Evolutionary conservation across 2,888 invertebrate species (phyloP).

Genomic region (Coenonympha glycerion): DNA sequence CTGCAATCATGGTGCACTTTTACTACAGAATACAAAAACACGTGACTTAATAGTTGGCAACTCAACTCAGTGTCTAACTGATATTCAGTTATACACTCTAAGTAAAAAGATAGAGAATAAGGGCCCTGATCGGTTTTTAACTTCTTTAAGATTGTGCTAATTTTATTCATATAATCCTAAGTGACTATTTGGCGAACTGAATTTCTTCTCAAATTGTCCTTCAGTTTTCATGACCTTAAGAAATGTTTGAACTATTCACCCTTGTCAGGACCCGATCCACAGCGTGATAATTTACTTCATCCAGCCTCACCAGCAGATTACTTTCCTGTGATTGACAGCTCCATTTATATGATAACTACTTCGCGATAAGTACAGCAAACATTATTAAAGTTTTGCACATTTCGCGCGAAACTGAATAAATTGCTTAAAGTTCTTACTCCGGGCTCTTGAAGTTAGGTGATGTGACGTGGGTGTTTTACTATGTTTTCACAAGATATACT

Average conservation of each 20-base stretch:
- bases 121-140: too few species aligned
- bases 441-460: neutral
- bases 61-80: too few species aligned
- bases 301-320: slow-evolving; percentile 6
- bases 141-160: too few species aligned
- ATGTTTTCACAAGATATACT: neutral
- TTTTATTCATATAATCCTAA: too few species aligned
- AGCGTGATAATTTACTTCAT: slow-evolving; percentile 3
- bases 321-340: slow-evolving; percentile 25
- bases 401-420: slow-evolving; percentile 10
- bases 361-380: slow-evolving; percentile 24
- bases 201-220: too few species aligned
- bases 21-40: too few species aligned
- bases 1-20: too few species aligned
- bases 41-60: too few species aligned
- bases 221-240: too few species aligned
- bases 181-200: too few species aligned
- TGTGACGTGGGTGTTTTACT: neutral
- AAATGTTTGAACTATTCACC: slow-evolving; percentile 3
- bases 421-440: slow-evolving; percentile 1
- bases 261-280: slow-evolving; percentile 6
- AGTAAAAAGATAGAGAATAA: too few species aligned
- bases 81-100: too few species aligned
- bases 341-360: slow-evolving; percentile 30
- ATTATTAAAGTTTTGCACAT: slow-evolving; percentile 28